Conservation (phyloP, 2,113 vertebrate species). For the Arizona elegans region DNA sequence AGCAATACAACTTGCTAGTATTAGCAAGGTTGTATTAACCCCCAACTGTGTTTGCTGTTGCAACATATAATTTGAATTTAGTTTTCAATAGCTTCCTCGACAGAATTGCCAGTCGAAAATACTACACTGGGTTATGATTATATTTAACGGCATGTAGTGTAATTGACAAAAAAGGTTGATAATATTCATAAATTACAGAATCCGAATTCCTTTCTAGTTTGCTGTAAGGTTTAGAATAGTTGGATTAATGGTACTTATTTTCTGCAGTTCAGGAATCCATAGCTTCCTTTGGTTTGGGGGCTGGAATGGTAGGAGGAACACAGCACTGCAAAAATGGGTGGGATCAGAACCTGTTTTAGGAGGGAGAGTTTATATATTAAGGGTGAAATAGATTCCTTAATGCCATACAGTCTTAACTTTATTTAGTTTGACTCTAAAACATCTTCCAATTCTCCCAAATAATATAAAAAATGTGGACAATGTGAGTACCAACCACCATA, state of each 20-base stretch:
- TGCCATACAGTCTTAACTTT: neutral
- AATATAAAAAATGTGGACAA: neutral
- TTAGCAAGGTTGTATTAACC: neutral
- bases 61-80: neutral
- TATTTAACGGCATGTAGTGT: neutral
- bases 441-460: neutral
- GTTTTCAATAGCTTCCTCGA: neutral
- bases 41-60: neutral
- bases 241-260: neutral
- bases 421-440: neutral
- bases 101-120: neutral
- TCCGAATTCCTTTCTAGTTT: neutral
- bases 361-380: neutral
- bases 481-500: neutral
- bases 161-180: neutral
- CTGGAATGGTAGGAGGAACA: neutral
- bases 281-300: neutral
- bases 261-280: neutral
- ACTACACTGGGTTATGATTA: neutral
- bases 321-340: neutral
- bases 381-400: neutral
- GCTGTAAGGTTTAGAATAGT: neutral
- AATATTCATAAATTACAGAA: neutral
- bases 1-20: neutral
- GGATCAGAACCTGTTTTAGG: neutral